Evolutionary conservation across 2,113 vertebrate genomes (phyloP).

Genomic region (Cinclus cinclus): DNA sequence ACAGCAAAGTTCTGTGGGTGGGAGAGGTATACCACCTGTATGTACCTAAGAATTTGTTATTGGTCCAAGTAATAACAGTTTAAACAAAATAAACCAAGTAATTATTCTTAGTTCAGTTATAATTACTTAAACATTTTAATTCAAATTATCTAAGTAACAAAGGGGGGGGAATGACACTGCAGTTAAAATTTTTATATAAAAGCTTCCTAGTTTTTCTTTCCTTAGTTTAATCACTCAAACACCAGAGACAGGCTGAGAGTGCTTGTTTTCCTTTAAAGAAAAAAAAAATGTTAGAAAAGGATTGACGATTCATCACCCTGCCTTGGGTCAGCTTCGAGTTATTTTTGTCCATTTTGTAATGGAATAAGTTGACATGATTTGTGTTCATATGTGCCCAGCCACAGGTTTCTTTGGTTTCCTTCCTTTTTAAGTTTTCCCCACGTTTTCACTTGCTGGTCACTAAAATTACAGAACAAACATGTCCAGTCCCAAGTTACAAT

Average conservation of each 20-base stretch:
- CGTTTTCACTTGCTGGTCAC: not conserved
- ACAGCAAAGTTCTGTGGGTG: not conserved
- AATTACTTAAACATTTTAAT: not conserved
- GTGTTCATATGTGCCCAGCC: not conserved
- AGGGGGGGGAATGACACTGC: accelerated
- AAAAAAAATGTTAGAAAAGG: too few relatives aligned
- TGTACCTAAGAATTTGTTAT: not conserved
- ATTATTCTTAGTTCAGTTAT: not conserved
- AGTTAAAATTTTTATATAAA: not conserved
- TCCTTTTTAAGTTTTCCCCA: not conserved
- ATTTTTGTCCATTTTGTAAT: not conserved
- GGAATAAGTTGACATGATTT: not conserved
- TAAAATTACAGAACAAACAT: not conserved
- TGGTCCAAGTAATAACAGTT: not conserved
- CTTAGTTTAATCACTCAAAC: not conserved
- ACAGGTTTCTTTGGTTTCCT: not conserved
- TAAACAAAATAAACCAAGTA: not conserved
- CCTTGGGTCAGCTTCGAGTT: not conserved
- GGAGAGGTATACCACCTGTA: accelerated
- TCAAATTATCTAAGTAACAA: not conserved
- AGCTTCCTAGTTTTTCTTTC: not conserved
- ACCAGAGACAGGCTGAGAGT: not conserved
- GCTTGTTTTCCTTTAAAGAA: not conserved
- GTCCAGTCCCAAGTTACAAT: not conserved
- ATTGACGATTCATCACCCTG: not conserved